phyloP scores from a whole-genome alignment of 1,140 invertebrate genomes.

The Orchestia grillus region DNA sequence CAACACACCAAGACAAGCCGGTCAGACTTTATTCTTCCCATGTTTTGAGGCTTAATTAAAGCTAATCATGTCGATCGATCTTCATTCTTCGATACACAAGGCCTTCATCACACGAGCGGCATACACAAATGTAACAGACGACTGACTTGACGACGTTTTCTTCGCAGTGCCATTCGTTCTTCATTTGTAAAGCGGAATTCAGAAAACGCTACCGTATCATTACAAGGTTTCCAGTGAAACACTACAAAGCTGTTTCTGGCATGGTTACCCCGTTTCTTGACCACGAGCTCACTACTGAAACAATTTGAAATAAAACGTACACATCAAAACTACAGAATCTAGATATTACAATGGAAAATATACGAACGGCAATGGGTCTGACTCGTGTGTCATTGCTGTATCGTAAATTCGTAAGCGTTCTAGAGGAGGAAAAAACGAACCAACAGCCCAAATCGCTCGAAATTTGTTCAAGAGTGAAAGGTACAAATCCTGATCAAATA shows the following conservation, averaged over 20 bases:
- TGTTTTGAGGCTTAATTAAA: neutral
- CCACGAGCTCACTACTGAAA: neutral
- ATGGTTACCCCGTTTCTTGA: neutral
- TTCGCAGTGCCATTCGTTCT: neutral
- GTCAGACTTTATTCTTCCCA: neutral
- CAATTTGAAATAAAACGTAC: neutral
- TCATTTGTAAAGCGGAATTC: neutral
- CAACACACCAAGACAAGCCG: slow-evolving; percentile 52
- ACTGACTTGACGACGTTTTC: neutral
- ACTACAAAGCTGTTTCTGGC: neutral
- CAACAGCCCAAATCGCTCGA: no score
- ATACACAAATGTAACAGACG: neutral
- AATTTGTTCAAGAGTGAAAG: no score
- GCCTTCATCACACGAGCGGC: neutral
- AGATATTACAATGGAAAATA: neutral
- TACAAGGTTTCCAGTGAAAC: neutral
- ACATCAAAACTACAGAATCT: neutral
- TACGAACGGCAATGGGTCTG: no score
- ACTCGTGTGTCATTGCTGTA: no score
- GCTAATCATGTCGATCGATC: neutral
- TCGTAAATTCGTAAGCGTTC: no score
- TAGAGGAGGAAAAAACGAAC: no score
- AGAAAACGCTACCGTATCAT: neutral
- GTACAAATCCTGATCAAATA: no score
- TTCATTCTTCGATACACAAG: neutral